Evolutionary conservation across 2,888 invertebrate genomes (phyloP).

Genomic region (Luperina testacea): DNA sequence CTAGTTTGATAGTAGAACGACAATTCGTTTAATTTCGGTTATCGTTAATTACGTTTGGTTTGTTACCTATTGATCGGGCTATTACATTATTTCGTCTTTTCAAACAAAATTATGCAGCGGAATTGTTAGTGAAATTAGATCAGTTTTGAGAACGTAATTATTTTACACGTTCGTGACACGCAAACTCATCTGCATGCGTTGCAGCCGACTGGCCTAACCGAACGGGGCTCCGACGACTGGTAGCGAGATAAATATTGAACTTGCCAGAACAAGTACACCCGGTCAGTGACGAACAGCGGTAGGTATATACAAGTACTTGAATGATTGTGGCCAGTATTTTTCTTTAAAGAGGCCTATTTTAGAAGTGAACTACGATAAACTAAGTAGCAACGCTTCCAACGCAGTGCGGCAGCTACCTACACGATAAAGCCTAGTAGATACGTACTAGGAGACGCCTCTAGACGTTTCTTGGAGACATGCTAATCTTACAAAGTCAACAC

Average conservation of each 20-base stretch:
- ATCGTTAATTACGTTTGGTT: background rate
- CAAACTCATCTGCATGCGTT: conserved; percentile 48
- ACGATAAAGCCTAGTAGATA: background rate
- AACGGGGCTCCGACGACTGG: conserved; percentile 14
- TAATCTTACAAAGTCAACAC: background rate
- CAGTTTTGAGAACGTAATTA: conserved; percentile 32
- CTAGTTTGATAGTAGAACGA: too few species aligned
- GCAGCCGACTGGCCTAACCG: conserved; percentile 19
- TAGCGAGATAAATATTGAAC: conserved; percentile 51
- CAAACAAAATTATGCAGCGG: too few species aligned
- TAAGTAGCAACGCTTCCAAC: background rate
- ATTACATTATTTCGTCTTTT: background rate
- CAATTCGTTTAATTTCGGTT: conserved; percentile 9
- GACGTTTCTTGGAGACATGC: background rate
- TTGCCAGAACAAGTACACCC: conserved; percentile 29
- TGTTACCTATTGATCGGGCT: background rate
- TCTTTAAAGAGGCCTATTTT: background rate
- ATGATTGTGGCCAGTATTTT: conserved; percentile 6
- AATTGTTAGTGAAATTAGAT: background rate
- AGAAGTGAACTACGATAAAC: background rate
- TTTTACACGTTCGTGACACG: conserved; percentile 28
- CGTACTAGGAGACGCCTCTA: background rate
- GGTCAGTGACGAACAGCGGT: conserved; percentile 9
- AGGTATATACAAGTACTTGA: conserved; percentile 9
- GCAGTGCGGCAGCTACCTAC: background rate